Evolutionary conservation across 2,888 invertebrate species (phyloP).

Genomic region (Tolmerus cingulatus): DNA sequence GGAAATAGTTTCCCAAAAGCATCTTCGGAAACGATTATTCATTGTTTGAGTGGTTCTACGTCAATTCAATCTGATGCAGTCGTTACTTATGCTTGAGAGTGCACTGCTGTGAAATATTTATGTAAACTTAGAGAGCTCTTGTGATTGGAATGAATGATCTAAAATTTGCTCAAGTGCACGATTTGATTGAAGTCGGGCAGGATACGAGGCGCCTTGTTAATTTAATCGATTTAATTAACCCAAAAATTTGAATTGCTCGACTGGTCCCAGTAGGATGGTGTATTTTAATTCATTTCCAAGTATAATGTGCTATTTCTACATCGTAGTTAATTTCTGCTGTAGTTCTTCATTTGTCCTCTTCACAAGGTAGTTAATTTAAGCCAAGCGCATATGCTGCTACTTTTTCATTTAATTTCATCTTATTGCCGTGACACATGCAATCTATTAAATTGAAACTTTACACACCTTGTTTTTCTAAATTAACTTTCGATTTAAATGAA

Average conservation of each 20-base stretch:
- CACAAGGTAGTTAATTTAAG: not conserved
- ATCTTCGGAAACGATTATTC: not conserved
- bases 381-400: not conserved
- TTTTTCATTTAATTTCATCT: not conserved
- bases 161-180: not conserved
- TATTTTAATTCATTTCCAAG: not conserved
- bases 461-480: not conserved
- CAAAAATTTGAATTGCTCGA: not conserved
- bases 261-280: not conserved
- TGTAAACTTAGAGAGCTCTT: not conserved
- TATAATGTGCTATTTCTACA: not conserved
- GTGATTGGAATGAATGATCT: not conserved
- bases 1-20: not conserved
- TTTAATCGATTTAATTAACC: not conserved
- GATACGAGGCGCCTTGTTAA: not conserved
- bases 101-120: not conserved
- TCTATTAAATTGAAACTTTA: not conserved
- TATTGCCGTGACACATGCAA: not conserved
- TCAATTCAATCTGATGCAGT: not conserved
- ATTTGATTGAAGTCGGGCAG: not conserved
- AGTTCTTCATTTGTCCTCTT: not conserved
- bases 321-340: not conserved
- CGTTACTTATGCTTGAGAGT: not conserved
- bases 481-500: not conserved
- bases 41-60: not conserved